These are phyloP conservation scores for Sciurus niger DNA, from an alignment of 2,113 vertebrate genomes.

Conservation along the genomic window DNA sequence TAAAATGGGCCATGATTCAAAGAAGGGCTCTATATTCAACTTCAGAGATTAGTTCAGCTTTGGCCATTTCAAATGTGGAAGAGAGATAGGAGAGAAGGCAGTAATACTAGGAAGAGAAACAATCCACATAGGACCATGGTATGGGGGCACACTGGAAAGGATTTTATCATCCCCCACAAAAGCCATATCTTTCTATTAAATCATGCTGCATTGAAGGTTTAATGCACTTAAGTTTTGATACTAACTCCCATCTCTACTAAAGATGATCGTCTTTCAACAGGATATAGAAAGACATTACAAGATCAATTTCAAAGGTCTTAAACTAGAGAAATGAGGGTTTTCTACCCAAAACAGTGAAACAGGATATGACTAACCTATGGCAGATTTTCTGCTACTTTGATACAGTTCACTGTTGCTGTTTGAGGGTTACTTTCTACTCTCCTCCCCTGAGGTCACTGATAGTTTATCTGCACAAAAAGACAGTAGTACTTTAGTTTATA, in stretches of 20 bases:
- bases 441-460: background rate
- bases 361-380: background rate
- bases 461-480: background rate
- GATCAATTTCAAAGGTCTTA: background rate
- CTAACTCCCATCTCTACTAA: background rate
- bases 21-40: slow-evolving; percentile 44
- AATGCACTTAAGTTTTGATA: too few species aligned
- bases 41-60: slow-evolving; percentile 37
- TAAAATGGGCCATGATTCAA: slow-evolving; percentile 44
- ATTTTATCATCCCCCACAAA: slow-evolving; percentile 34
- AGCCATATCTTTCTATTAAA: slow-evolving; percentile 62
- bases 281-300: background rate
- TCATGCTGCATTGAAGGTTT: background rate
- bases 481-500: background rate
- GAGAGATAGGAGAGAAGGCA: slow-evolving; percentile 13
- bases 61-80: background rate
- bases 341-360: background rate
- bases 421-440: background rate
- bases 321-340: background rate
- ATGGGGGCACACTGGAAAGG: background rate
- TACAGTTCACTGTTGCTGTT: background rate
- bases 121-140: background rate
- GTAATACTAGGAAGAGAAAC: background rate
- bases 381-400: background rate
- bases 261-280: background rate